phyloP scores from a whole-genome alignment of 2,888 invertebrate species.

The Digitonthophagus gazella region DNA sequence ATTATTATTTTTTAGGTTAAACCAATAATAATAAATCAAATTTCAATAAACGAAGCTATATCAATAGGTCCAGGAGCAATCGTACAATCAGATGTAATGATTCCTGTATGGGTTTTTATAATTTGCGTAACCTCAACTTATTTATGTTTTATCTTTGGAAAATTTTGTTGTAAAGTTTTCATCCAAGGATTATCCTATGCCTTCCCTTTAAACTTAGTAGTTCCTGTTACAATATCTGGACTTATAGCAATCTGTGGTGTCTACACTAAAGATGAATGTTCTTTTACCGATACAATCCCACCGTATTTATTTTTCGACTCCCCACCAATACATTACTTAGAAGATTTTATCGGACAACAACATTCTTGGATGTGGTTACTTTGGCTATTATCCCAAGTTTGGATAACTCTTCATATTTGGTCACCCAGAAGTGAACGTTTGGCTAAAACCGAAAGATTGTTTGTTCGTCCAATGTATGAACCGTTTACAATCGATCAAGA shows the following conservation, averaged over 20 bases:
- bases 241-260: constrained; percentile 66
- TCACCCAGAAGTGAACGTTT: constrained; percentile 77
- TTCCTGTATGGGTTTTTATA: constrained; percentile 61
- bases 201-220: constrained; percentile 74
- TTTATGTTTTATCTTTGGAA: constrained; percentile 65
- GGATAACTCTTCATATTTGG: constrained; percentile 88
- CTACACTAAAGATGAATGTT: constrained; percentile 65
- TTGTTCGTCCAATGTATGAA: constrained; percentile 80
- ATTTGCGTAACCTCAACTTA: constrained; percentile 68
- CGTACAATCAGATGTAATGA: constrained; percentile 29
- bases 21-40: constrained; percentile 44
- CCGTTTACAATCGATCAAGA: constrained; percentile 82
- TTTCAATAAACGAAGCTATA: constrained; percentile 34
- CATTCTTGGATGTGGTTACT: constrained; percentile 76
- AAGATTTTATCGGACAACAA: constrained; percentile 59
- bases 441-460: constrained; percentile 80
- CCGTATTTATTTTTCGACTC: constrained; percentile 86
- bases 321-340: constrained; percentile 53
- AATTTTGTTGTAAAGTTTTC: constrained; percentile 84
- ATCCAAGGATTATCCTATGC: constrained; percentile 88
- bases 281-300: constrained; percentile 75
- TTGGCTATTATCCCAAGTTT: constrained; percentile 80
- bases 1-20: constrained; percentile 51
- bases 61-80: constrained; percentile 29
- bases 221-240: constrained; percentile 70